Base-by-base conservation (phyloP, 2,888 invertebrate species). In the Troides helena region DNA sequence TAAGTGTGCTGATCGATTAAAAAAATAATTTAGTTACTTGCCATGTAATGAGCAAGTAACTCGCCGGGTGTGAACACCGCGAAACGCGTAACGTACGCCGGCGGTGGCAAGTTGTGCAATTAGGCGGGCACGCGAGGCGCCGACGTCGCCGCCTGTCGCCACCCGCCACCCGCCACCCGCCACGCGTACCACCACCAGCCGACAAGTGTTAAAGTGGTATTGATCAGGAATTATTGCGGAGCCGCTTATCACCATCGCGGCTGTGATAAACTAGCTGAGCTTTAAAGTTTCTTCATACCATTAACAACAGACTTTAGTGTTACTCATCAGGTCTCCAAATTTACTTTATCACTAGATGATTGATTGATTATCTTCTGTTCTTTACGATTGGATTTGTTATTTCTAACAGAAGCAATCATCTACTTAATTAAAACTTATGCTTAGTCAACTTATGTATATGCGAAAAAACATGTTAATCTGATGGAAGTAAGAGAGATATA, bases 101-200 rank as follows among this genome's bases (percentile, higher is more conserved):
- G 76, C 75, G 74, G 76, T 74, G 73, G 75, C 78, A 81, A 79
- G 77, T 80, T 80, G 78, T 80, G 79, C 87, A 89, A 90, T 90
- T 89, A 90, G 81, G 80, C 59, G 36, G 39, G 77, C 91, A 91
- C 90, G 91, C 91, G 85, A 90, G 89, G 90, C 79, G 86, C 83
- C 87, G 91, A 90, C 84, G 81, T 91, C 92, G 80, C 87, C 80
- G 82, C 77, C 74, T 70, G 76, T 72, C 75, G 72, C 74, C 73
- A 1, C 1, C 43, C 46, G 12, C 46, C 43, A 43, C 43, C 46
- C 12, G 14, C 46, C 14, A 12, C 46, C 46, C 69, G 61, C 57
- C 56, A 64, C 69, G 64, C 67, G 71, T 67, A 69, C 67, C 71
- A 39, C 67, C 62, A 62, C 30, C 68, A 67, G 59, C 68, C 70